Evolutionary conservation across 2,113 vertebrate species (phyloP).

Genomic region (Anguilla rostrata): DNA sequence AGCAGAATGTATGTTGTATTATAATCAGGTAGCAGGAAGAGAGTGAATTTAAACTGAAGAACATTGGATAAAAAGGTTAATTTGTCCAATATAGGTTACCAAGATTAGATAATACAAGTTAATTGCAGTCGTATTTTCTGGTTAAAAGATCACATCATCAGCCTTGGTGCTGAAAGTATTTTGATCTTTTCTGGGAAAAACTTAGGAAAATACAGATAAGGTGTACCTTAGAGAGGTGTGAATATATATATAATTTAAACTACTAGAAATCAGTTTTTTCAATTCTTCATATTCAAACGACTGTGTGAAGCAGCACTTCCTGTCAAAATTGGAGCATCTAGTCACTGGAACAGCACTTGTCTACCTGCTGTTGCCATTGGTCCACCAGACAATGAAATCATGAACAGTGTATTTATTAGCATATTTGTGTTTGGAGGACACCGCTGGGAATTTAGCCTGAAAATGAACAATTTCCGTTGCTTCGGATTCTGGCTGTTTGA

Average conservation of each 20-base stretch:
- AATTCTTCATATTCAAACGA: not conserved
- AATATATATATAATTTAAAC: not conserved
- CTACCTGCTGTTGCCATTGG: not conserved
- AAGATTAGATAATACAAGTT: not conserved
- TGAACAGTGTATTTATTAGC: not conserved
- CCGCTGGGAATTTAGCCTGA: not conserved
- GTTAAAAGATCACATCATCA: constrained; percentile 4
- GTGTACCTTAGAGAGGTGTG: not conserved
- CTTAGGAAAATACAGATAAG: not conserved
- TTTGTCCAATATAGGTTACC: not conserved
- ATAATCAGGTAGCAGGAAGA: not conserved
- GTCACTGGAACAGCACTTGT: not conserved
- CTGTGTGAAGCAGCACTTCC: not conserved
- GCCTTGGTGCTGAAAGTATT: not conserved
- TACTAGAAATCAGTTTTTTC: not conserved
- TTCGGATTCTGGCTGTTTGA: not conserved
- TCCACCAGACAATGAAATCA: not conserved
- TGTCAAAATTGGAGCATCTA: not conserved
- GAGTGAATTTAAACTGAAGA: constrained; percentile 3
- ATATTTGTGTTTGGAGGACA: not conserved
- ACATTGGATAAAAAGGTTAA: constrained; percentile 1
- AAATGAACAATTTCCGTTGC: not conserved
- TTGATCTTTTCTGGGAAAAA: not conserved
- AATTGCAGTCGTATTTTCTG: not conserved
- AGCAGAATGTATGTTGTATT: not conserved